Evolutionary conservation across 2,113 vertebrate species (phyloP).

Genomic region (Lontra canadensis): DNA sequence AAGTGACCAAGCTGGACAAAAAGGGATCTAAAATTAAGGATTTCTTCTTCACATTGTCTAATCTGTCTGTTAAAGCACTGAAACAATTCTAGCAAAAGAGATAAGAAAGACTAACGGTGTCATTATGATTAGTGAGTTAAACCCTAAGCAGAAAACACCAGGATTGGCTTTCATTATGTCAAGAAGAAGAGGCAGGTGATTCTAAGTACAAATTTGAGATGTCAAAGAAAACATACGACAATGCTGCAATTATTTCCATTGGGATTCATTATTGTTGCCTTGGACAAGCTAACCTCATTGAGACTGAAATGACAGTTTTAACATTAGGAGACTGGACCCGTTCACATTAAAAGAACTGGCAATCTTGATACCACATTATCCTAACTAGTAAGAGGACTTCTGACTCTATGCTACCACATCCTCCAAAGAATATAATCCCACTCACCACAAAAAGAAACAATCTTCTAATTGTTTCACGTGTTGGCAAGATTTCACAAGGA

Average conservation of each 20-base stretch:
- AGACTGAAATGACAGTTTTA: not conserved
- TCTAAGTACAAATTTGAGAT: constrained; percentile 43
- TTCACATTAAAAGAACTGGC: not conserved
- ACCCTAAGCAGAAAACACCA: constrained; percentile 24
- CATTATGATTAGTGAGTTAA: constrained; percentile 60
- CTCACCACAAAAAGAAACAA: not conserved
- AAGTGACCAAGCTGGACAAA: constrained; percentile 34
- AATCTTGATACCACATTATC: not conserved
- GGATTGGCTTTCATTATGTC: constrained; percentile 32
- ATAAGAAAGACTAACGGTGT: constrained; percentile 15
- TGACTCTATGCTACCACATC: not conserved
- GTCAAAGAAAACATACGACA: constrained; percentile 41
- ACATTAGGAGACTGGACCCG: not conserved
- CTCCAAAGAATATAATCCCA: not conserved
- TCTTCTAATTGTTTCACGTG: not conserved
- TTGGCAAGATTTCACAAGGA: constrained; percentile 25
- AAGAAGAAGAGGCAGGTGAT: constrained; percentile 30
- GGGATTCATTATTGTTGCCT: not conserved
- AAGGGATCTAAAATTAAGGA: constrained; percentile 30
- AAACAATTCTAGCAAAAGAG: constrained; percentile 46
- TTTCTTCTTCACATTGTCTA: constrained; percentile 16
- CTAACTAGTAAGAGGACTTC: not conserved
- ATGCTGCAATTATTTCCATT: not conserved
- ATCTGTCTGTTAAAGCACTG: not conserved
- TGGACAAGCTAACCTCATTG: not conserved